Evolutionary conservation across 1,140 invertebrate genomes (phyloP).

Genomic region (Bombus consobrinus): DNA sequence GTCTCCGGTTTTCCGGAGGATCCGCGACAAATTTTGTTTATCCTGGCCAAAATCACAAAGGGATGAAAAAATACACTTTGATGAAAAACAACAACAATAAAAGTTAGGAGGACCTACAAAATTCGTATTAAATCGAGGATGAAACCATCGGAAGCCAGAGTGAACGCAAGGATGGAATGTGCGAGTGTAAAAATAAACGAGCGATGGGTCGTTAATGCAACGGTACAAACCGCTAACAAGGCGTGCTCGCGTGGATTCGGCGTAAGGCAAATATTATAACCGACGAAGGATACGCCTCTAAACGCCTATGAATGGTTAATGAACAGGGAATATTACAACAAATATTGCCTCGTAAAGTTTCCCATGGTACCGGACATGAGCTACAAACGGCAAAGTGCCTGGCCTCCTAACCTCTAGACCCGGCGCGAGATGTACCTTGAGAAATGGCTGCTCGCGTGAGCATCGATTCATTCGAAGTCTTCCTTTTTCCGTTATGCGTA

Average conservation of each 20-base stretch:
- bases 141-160: background rate
- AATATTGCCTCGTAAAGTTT: conserved; percentile 48
- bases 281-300: background rate
- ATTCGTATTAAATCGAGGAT: background rate
- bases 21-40: background rate
- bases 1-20: background rate
- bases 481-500: conserved; percentile 64
- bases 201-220: conserved; percentile 4
- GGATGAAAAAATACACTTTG: no score
- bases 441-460: conserved; percentile 50
- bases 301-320: background rate
- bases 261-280: conserved; percentile 11
- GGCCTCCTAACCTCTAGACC: conserved; percentile 66
- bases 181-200: conserved; percentile 30
- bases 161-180: background rate
- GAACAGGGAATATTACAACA: background rate
- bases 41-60: no score
- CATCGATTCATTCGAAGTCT: conserved; percentile 40
- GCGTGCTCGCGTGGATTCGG: background rate
- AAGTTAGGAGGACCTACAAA: background rate
- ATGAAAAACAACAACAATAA: background rate
- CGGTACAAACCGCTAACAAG: conserved; percentile 24
- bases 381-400: conserved; percentile 49
- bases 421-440: conserved; percentile 23
- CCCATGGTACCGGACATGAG: conserved; percentile 49